Evolutionary conservation across 2,888 invertebrate species (phyloP).

Genomic region (Nephrocerus scutellatus): DNA sequence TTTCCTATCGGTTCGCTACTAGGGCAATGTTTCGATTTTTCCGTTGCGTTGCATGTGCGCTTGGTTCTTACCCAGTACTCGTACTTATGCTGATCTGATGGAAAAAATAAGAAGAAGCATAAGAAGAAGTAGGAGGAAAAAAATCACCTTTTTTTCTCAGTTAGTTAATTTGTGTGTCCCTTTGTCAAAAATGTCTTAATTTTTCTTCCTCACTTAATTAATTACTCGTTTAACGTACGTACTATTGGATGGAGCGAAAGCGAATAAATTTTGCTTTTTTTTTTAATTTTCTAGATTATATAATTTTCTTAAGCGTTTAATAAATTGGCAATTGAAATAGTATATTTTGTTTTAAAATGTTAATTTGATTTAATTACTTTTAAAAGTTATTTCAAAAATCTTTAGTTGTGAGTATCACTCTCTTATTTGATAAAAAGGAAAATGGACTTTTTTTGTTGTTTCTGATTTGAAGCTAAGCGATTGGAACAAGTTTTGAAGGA

Average conservation of each 20-base stretch:
- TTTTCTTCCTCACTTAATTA: too few relatives aligned
- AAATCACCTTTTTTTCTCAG: conserved; percentile 17
- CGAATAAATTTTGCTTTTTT: conserved; percentile 1
- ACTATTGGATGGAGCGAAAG: conserved; percentile 3
- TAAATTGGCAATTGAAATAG: conserved; percentile 8
- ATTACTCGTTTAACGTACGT: too few relatives aligned
- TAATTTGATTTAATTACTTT: conserved; percentile 9
- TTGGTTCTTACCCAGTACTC: too few relatives aligned
- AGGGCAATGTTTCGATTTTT: too few relatives aligned
- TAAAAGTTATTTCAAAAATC: conserved; percentile 10
- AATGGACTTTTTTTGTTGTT: conserved; percentile 30
- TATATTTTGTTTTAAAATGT: conserved; percentile 9
- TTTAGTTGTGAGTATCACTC: conserved; percentile 14
- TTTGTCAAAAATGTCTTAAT: too few relatives aligned
- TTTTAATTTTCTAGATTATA: conserved; percentile 1
- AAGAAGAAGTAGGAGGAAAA: conserved; percentile 1
- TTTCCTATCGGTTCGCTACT: too few relatives aligned
- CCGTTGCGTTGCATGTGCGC: too few relatives aligned
- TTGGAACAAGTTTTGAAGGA: too few relatives aligned
- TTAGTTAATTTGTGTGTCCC: too few relatives aligned
- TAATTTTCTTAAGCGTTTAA: too few relatives aligned
- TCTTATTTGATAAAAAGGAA: conserved; percentile 32
- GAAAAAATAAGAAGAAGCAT: neutral
- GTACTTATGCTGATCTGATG: conserved; percentile 8
- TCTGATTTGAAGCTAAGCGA: neutral